Evolutionary conservation across 2,113 vertebrate genomes (phyloP).

Genomic region (Synodontis membranacea): DNA sequence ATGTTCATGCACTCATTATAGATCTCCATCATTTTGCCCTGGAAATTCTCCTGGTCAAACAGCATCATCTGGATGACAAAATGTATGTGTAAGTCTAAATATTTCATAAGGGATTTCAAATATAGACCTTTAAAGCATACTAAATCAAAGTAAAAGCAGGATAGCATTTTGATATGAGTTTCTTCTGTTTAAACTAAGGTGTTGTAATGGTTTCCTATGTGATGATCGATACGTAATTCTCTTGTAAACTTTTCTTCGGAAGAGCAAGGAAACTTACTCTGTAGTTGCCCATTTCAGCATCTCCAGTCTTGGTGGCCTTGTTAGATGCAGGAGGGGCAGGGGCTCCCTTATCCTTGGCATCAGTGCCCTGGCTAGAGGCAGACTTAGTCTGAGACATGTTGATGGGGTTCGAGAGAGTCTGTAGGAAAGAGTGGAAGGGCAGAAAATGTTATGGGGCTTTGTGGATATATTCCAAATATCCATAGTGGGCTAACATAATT

Average conservation of each 20-base stretch:
- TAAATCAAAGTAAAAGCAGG: neutral
- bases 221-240: neutral
- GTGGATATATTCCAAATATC: neutral
- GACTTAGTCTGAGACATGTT: slow-evolving; percentile 87
- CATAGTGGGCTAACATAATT: neutral
- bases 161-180: neutral
- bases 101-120: neutral
- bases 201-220: neutral
- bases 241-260: no score
- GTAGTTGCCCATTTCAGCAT: slow-evolving; percentile 78
- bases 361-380: slow-evolving; percentile 75
- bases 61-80: slow-evolving; percentile 76
- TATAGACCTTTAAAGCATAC: neutral
- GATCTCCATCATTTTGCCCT: slow-evolving; percentile 88
- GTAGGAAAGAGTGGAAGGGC: slow-evolving; percentile 31
- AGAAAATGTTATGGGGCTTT: slow-evolving; percentile 20
- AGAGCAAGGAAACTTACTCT: slow-evolving; percentile 75
- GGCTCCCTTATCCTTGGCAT: slow-evolving; percentile 81
- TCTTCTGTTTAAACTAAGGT: neutral
- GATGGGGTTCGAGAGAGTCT: slow-evolving; percentile 66
- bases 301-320: slow-evolving; percentile 80
- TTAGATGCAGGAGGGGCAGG: slow-evolving; percentile 70
- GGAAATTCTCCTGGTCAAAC: slow-evolving; percentile 96
- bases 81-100: neutral
- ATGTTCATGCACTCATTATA: slow-evolving; percentile 87